A percentile compares a stretch with the other conserved stretches of the same genome.
Evolutionary conservation across 2,797 vertebrate species (phyloP).

Genomic region (Sebastes itinus): DNA sequence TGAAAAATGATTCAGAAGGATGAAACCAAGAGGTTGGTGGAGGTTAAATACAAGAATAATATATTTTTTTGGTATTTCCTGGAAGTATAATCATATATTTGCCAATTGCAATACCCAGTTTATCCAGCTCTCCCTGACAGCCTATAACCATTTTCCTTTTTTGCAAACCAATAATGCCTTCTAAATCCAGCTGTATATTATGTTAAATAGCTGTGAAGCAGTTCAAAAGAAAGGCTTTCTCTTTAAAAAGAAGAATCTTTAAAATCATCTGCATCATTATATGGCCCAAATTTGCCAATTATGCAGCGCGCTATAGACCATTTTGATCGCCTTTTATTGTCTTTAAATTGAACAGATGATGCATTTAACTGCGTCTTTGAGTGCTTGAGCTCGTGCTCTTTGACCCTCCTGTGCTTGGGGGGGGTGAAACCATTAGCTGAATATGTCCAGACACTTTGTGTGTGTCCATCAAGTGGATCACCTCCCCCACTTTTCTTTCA

Average conservation of each 20-base stretch:
- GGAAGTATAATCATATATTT: neutral
- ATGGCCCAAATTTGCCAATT: conserved; percentile 30
- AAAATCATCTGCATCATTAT: conserved; percentile 20
- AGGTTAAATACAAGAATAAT: neutral
- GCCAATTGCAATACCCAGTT: neutral
- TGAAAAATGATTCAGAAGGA: neutral
- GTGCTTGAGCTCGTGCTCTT: conserved; percentile 74
- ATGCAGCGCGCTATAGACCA: conserved; percentile 15
- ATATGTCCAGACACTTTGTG: conserved; percentile 62
- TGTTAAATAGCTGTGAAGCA: neutral
- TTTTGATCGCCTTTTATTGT: conserved; percentile 59
- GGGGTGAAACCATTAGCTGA: conserved; percentile 74
- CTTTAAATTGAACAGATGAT: conserved; percentile 75
- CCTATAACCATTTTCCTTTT: neutral
- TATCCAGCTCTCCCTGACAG: neutral
- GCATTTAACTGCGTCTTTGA: conserved; percentile 69
- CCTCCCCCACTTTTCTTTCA: conserved; percentile 66
- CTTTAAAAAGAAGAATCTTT: neutral
- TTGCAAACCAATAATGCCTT: neutral
- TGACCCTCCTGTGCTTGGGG: conserved; percentile 67
- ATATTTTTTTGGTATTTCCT: neutral
- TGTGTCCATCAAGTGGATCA: conserved; percentile 64
- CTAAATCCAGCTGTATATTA: neutral
- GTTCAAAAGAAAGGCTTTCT: neutral
- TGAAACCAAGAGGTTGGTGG: neutral